These are phyloP conservation scores for Macrotrachela quadricornifera DNA, from an alignment of 1,140 invertebrate genomes.

Conservation along the genomic window DNA sequence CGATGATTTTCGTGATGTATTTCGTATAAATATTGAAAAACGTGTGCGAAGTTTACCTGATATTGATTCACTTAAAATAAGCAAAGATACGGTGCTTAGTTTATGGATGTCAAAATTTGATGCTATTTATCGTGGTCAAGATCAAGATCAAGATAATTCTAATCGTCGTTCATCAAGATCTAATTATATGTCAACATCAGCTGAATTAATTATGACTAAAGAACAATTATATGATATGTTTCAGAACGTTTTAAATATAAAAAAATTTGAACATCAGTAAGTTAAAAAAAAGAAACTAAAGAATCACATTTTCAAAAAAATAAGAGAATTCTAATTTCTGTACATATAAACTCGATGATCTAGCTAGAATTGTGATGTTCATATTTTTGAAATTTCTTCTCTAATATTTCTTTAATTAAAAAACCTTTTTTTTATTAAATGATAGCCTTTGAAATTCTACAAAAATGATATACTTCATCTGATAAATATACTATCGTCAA, in stretches of 20 bases:
- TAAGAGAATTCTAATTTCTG: no score
- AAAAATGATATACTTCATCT: no score
- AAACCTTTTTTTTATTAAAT: no score
- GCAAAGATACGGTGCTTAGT: conserved; percentile 92
- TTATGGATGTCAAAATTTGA: conserved; percentile 99
- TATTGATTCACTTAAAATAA: conserved; percentile 67
- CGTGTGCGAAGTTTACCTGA: conserved; percentile 84
- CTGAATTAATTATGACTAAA: conserved; percentile 31
- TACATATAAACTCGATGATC: no score
- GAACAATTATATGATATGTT: conserved; percentile 98
- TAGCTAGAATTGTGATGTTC: neutral
- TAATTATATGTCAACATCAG: conserved; percentile 10
- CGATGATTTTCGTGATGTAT: conserved; percentile 93
- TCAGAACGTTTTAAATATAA: conserved; percentile 72
- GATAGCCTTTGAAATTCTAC: no score
- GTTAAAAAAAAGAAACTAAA: no score
- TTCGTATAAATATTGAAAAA: conserved; percentile 89
- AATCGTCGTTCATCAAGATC: no score
- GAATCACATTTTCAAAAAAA: no score
- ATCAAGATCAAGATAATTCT: conserved; percentile 15
- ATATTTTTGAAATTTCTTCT: neutral
- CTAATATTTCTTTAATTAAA: neutral
- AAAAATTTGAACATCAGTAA: conserved; percentile 93
- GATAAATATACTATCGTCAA: no score
- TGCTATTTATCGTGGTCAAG: conserved; percentile 73